These are phyloP conservation scores for Lepidurus apus DNA, from an alignment of 1,140 invertebrate genomes.

Conservation along the genomic window DNA sequence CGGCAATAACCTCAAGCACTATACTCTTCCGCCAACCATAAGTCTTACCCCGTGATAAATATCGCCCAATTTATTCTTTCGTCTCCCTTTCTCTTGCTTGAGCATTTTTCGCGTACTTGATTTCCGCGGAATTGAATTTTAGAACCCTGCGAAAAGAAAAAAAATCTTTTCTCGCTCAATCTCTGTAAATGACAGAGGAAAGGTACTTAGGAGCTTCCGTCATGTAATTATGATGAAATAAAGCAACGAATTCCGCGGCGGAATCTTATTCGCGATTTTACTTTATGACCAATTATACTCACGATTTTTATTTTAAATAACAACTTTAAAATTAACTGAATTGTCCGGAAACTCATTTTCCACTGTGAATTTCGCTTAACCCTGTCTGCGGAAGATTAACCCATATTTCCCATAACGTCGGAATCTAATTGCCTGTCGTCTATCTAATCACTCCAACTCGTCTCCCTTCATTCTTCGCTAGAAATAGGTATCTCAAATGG, in stretches of 20 bases:
- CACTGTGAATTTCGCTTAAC: too few species aligned
- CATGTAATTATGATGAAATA: background rate
- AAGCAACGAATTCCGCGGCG: background rate
- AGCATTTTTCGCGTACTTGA: background rate
- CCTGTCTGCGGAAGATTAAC: too few species aligned
- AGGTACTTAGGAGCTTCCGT: background rate
- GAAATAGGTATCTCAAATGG: too few species aligned
- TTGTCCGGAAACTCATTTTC: too few species aligned
- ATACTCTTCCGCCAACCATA: background rate
- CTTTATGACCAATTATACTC: too few species aligned
- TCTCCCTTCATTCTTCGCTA: too few species aligned
- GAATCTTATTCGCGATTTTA: background rate
- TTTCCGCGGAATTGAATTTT: background rate
- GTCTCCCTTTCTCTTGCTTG: background rate
- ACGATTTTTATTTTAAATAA: too few species aligned
- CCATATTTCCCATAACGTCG: too few species aligned
- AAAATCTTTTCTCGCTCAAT: background rate
- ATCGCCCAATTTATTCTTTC: background rate
- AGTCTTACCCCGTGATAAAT: slow-evolving; percentile 2
- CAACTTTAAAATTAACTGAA: too few species aligned
- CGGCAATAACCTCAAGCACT: slow-evolving; percentile 14
- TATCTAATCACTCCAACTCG: too few species aligned
- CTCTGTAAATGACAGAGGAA: background rate
- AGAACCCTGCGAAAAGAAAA: background rate
- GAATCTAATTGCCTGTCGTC: too few species aligned